Evolutionary conservation across 2,888 invertebrate genomes (phyloP).

Genomic region (Lydus trimaculatus): DNA sequence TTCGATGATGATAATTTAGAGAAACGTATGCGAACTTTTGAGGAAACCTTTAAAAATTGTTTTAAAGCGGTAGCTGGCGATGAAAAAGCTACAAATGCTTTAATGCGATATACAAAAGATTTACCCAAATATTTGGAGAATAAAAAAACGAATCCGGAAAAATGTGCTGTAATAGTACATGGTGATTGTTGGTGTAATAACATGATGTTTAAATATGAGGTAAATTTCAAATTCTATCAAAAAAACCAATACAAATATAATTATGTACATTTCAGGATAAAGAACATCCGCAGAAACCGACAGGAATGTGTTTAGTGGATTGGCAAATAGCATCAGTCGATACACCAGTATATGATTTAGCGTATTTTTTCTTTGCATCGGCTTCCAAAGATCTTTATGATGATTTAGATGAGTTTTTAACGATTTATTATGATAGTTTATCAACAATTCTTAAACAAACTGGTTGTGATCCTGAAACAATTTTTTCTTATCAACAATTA

Average conservation of each 20-base stretch:
- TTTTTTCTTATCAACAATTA: conserved; percentile 38
- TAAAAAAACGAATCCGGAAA: neutral
- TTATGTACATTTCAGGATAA: conserved; percentile 19
- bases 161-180: conserved; percentile 40
- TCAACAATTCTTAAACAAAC: conserved; percentile 34
- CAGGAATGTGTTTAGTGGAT: conserved; percentile 37
- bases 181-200: conserved; percentile 53
- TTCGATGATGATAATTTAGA: conserved; percentile 12
- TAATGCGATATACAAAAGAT: conserved; percentile 16
- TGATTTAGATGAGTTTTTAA: conserved; percentile 41
- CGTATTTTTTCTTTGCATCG: conserved; percentile 47
- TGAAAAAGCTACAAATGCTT: conserved; percentile 20
- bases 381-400: conserved; percentile 42
- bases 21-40: neutral
- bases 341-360: conserved; percentile 45
- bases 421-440: conserved; percentile 46
- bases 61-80: conserved; percentile 25
- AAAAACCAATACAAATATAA: too few relatives aligned
- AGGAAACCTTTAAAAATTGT: conserved; percentile 22
- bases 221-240: conserved; percentile 30
- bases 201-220: conserved; percentile 49
- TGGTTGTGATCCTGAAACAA: conserved; percentile 35
- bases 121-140: conserved; percentile 6
- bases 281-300: conserved; percentile 28
- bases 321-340: conserved; percentile 39